A percentile compares a stretch with the other conserved stretches of the same genome.
These are phyloP conservation scores for Hydrolagus affinis DNA, from an alignment of 2,113 vertebrate genomes.

Conservation along the genomic window DNA sequence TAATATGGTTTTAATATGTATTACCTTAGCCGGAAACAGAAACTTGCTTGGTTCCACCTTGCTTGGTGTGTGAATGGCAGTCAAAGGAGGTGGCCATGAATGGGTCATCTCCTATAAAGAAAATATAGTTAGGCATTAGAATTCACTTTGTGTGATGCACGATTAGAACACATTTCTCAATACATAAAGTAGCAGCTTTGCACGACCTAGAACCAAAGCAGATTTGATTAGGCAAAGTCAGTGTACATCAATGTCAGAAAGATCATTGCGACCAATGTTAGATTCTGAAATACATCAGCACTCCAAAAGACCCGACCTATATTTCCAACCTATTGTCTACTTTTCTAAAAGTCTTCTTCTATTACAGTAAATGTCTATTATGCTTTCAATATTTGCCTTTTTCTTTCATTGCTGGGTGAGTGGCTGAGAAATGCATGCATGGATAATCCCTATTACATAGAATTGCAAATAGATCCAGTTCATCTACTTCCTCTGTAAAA, in stretches of 20 bases:
- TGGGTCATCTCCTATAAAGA: conserved; percentile 81
- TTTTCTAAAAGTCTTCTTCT: neutral
- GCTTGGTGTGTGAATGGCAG: conserved; percentile 69
- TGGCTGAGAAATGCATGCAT: neutral
- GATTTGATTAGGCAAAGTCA: neutral
- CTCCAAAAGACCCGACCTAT: neutral
- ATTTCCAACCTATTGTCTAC: neutral
- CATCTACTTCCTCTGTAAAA: neutral
- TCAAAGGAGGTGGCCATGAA: conserved; percentile 70
- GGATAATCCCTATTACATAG: neutral
- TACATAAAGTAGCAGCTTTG: no score
- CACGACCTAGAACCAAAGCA: no score
- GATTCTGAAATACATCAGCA: neutral
- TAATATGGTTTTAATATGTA: conserved; percentile 33
- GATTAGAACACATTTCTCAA: neutral
- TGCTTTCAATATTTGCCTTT: neutral
- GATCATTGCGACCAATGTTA: neutral
- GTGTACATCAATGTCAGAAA: neutral
- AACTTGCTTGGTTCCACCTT: conserved; percentile 70
- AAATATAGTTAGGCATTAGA: conserved; percentile 22
- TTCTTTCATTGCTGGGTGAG: neutral
- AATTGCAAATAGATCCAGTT: neutral
- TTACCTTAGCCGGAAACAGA: conserved; percentile 76
- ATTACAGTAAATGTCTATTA: neutral
- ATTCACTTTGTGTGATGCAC: neutral